A percentile compares a stretch with the other conserved stretches of the same genome.
phyloP scores from a whole-genome alignment of 2,888 invertebrate genomes.

The Lymantria dispar region DNA sequence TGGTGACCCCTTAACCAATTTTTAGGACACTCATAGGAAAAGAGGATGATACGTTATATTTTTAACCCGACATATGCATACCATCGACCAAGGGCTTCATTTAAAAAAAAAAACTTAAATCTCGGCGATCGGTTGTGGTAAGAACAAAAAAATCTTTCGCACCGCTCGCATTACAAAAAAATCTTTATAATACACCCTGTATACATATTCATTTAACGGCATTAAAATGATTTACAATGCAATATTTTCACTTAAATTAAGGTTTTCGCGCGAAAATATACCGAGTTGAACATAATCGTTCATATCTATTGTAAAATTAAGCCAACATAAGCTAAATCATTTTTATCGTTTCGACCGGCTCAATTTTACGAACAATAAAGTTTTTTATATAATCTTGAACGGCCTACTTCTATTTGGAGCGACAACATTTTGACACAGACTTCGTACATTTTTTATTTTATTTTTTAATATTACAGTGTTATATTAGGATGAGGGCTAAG shows the following conservation, averaged over 20 bases:
- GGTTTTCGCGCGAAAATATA: slow-evolving; percentile 29
- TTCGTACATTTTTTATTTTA: too few relatives aligned
- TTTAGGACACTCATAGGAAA: too few relatives aligned
- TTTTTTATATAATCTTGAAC: slow-evolving; percentile 20
- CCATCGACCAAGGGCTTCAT: too few relatives aligned
- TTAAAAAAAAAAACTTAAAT: neutral
- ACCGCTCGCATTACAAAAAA: slow-evolving; percentile 20
- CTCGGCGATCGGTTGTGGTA: too few relatives aligned
- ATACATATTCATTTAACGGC: slow-evolving; percentile 56
- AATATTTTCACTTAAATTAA: slow-evolving; percentile 48
- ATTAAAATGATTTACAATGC: slow-evolving; percentile 50
- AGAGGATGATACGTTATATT: too few relatives aligned
- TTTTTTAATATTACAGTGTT: too few relatives aligned
- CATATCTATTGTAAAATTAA: slow-evolving; percentile 39
- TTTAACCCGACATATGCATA: too few relatives aligned
- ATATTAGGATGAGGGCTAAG: too few relatives aligned
- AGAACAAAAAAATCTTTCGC: slow-evolving; percentile 9
- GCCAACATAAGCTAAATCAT: slow-evolving; percentile 37
- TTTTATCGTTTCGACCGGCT: slow-evolving; percentile 32
- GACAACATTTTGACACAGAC: too few relatives aligned
- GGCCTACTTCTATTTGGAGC: slow-evolving; percentile 8
- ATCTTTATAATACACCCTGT: slow-evolving; percentile 33
- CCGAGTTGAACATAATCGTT: slow-evolving; percentile 29
- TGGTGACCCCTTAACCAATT: too few relatives aligned
- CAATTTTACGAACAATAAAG: slow-evolving; percentile 36